phyloP scores from a whole-genome alignment of 2,888 invertebrate species.

The Chrysina gloriosa region DNA sequence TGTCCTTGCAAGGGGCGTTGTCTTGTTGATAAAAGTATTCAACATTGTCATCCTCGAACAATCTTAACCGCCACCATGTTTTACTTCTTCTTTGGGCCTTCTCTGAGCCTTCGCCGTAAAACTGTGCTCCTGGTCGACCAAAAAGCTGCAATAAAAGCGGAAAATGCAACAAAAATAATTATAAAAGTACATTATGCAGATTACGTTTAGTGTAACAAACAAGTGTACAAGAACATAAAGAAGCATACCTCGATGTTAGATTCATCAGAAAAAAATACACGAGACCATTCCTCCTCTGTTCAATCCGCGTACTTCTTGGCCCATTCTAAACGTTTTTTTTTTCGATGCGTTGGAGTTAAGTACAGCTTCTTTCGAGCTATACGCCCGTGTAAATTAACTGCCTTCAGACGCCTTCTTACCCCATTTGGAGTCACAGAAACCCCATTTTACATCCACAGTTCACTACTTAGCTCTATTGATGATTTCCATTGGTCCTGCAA shows the following conservation, averaged over 20 bases:
- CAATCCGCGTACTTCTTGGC: background rate
- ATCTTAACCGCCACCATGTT: background rate
- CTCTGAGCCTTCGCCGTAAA: background rate
- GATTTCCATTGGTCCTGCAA: background rate
- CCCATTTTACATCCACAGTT: background rate
- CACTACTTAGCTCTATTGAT: too few species aligned
- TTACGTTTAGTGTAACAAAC: conserved; percentile 5
- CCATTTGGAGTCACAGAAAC: background rate
- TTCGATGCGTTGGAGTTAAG: background rate
- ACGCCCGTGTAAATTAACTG: background rate
- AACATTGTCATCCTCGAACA: background rate
- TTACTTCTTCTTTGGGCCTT: background rate
- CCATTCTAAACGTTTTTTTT: background rate
- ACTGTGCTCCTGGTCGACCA: background rate
- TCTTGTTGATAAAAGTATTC: background rate
- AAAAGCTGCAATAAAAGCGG: background rate
- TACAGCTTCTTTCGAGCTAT: background rate
- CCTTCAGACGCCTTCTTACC: background rate
- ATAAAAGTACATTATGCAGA: background rate
- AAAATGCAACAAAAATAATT: background rate
- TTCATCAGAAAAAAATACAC: conserved; percentile 20
- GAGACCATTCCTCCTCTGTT: conserved; percentile 12
- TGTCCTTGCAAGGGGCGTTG: background rate
- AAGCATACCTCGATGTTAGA: conserved; percentile 23
- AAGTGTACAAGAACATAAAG: conserved; percentile 9